Base-by-base conservation (phyloP, 1,140 invertebrate genomes). In the Nymphalis io region DNA sequence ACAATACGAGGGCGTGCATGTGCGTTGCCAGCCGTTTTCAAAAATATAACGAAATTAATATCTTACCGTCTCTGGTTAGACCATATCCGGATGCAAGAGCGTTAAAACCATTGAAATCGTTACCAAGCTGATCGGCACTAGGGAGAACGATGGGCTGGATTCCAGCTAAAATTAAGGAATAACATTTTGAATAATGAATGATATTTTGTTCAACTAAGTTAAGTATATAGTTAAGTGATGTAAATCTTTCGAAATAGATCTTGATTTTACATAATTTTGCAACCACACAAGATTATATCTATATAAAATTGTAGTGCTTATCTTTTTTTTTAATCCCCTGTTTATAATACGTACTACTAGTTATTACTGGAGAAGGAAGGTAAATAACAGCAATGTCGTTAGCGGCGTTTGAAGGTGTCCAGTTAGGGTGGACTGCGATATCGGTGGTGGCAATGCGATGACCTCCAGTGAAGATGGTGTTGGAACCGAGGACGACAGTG, bases 381-480 rank as follows among this genome's bases (percentile, higher is more conserved):
- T 73, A 72, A 10, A 85, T n/a, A 15, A 85, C 48, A 16, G 82
- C 79, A 16, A 86, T 78, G 60, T 86, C 84, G 44, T 84, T 82
- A 5, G 44, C 53, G 27, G 55, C 46, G 2, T 60, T 81, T 0
- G 1, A 10, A 0, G 78, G 75, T 38, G 73, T 72, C 81, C 81
- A 86, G 13, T 72, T 51, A 12, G 78, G 81, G 27, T 86, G 84
- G n/a, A 81, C 48, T 0, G 70, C 66, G 1, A 83, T 64, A 44
- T 81, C 68, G 1, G n/a, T 76, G 21, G 82, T 81, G 5, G 16
- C 11, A 0, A 68, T 63, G 2, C 84, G 79, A n/a, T 57, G 21
- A 6, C 82, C 84, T 0, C 84, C 84, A 59, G 53, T 67, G 74
- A 84, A 86, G 0, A 86, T 5, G 1, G 48, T 61, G 51, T 81